Evolutionary conservation across 2,113 vertebrate genomes (phyloP).

Genomic region (Cyrtonyx montezumae): DNA sequence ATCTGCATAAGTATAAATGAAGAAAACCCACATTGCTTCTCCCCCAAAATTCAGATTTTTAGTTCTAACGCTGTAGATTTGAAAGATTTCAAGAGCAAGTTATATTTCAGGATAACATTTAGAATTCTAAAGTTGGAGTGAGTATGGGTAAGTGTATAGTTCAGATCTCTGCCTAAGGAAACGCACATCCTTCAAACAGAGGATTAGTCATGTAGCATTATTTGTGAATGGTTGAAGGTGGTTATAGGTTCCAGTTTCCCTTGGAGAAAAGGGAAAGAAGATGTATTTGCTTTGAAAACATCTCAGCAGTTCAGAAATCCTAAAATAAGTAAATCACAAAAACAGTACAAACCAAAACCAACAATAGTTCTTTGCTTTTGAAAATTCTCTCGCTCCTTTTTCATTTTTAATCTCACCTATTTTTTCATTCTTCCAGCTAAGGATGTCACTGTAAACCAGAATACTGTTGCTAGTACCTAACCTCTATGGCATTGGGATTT

Average conservation of each 20-base stretch:
- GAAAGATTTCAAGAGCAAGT: not conserved
- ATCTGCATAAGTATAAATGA: not conserved
- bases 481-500: not conserved
- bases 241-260: not conserved
- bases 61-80: not conserved
- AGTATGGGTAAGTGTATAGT: rapidly evolving
- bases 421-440: not conserved
- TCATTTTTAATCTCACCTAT: not conserved
- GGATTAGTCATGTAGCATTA: not conserved
- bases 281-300: not conserved
- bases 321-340: not conserved
- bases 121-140: not conserved
- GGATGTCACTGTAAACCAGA: rapidly evolving
- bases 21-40: not conserved
- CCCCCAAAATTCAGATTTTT: not conserved
- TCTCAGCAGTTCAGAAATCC: not conserved
- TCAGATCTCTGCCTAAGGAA: not conserved
- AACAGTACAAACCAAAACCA: not conserved
- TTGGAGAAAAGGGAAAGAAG: not conserved
- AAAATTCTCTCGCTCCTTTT: not conserved
- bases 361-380: not conserved
- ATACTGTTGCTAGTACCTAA: not conserved
- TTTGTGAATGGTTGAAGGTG: not conserved
- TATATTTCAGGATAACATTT: not conserved
- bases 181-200: not conserved